Percentiles rank a stretch among this genome's conserved stretches.
These are phyloP conservation scores for Luehdorfia chinensis DNA, from an alignment of 1,140 invertebrate species.

Conservation along the genomic window DNA sequence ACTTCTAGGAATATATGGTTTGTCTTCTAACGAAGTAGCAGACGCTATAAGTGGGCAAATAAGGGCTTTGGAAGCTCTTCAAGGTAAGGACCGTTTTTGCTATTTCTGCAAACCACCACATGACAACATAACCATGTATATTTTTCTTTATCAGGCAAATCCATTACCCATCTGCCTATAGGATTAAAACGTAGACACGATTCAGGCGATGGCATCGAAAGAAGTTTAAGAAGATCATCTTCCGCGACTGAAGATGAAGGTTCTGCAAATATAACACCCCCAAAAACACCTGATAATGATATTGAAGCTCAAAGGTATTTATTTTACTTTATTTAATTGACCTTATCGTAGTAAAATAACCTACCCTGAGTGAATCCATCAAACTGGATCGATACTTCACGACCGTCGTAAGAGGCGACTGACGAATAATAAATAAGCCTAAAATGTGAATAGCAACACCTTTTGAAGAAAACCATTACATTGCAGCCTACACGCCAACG, in stretches of 20 bases:
- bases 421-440: too few relatives aligned
- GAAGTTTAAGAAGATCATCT: constrained; percentile 55
- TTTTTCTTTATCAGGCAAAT: constrained; percentile 48
- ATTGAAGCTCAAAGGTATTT: constrained; percentile 61
- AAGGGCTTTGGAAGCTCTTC: constrained; percentile 70
- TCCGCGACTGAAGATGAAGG: constrained; percentile 70
- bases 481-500: too few relatives aligned
- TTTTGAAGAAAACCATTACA: too few relatives aligned
- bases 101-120: background rate
- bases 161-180: constrained; percentile 62
- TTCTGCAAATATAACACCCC: constrained; percentile 68
- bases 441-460: too few relatives aligned
- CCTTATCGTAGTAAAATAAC: too few relatives aligned
- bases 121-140: too few relatives aligned
- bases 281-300: constrained; percentile 68
- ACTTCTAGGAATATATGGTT: constrained; percentile 84
- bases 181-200: constrained; percentile 62
- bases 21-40: constrained; percentile 79
- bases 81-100: constrained; percentile 48
- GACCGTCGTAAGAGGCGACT: too few relatives aligned
- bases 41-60: constrained; percentile 79
- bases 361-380: too few relatives aligned
- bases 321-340: too few relatives aligned
- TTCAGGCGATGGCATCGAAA: constrained; percentile 56
- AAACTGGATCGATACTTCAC: too few relatives aligned